Base-by-base conservation (phyloP, 2,888 invertebrate species). In the Holacanthella duospinosa region DNA sequence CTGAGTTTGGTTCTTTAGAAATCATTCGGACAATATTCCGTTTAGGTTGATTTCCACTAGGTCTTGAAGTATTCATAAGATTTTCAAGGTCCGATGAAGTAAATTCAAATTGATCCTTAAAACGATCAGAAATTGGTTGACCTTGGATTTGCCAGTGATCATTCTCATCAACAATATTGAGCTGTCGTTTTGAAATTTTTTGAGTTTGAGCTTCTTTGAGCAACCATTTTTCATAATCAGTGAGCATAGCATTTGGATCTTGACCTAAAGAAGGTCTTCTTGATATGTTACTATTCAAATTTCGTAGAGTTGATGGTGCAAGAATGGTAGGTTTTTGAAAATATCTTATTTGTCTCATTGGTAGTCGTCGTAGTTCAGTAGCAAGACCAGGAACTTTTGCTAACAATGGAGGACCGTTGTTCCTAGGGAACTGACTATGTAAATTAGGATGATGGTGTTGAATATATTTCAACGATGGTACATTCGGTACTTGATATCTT, bases 151-250 rank as follows among this genome's bases (percentile, higher is more conserved):
- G 16, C 48, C 48, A 48, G 48, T 48, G 48, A 4, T 48, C 19
- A 48, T 48, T 48, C 21, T 48, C 48, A n/a, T 4, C 19, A 4
- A 4, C 4, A 36, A 9, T 16, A 16, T 36, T 16, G 4, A 48
- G 48, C 48, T n/a, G 4, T 21, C 48, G 6, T 21, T 48, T 48
- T 21, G 21, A n/a, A 21, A 48, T n/a, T 4, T 9, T 48, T n/a
- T 48, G 48, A n/a, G n/a, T n/a, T n/a, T n/a, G n/a, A n/a, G n/a
- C n/a, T n/a, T n/a, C n/a, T 16, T 36, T 36, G 16, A 48, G 2
- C 2, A 57, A 21, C 57, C 57, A 57, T 29, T 29, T 28, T 21
- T 57, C 57, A 57, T 57, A 57, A 6, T 16, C 19, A 29, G 57
- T 57, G 2, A 57, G 24, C 57, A 57, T 57, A 3, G 24, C 29